Evolutionary conservation across 2,113 vertebrate genomes (phyloP), one percentile per base, ranked within the genome.

Genomic region (Marmota flaviventris): DNA sequence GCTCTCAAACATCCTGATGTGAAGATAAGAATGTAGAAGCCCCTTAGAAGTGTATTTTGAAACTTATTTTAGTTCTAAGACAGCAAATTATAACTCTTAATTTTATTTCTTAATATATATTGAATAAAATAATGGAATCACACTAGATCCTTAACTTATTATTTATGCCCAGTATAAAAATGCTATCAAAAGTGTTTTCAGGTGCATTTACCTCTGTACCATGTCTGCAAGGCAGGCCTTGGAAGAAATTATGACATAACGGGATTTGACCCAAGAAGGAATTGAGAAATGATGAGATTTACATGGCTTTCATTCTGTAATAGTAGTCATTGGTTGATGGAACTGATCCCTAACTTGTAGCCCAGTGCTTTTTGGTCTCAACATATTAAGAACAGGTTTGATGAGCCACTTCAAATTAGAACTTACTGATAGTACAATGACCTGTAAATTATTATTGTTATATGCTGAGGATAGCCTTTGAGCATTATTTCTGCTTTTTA

Each of bases 401-500:
- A 77, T 69, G 70, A 86, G 48, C 56, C 56, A 65, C 61, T 92
- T 89, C 17, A 90, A 32, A 78, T 84, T 24, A 76, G 53, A 69
- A 69, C 32, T 88, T 90, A 85, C 0, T 20, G 29, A 77, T 90
- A 34, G 51, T 10, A 45, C 58, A 53, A 18, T 72, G 61, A 92
- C 48, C 20, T 63, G 2, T 82, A 65, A 75, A 75, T 39, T 37
- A 79, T 83, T 96, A 37, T 87, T 92, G 12, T 37, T 69, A 1
- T 82, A 70, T 93, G 16, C 67, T 96, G 81, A 94, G 45, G 82
- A 45, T 45, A 45, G 6, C 75, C 32, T 92, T 94, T 73, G 61
- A 91, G 56, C 22, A 42, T 94, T 85, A 76, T 90, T 95, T 85
- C 61, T 95, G 27, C 39, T 61, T 91, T 84, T 84, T 58, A 94